These are phyloP conservation scores for Sternotherus odoratus DNA, from an alignment of 2,797 vertebrate species.

Conservation along the genomic window DNA sequence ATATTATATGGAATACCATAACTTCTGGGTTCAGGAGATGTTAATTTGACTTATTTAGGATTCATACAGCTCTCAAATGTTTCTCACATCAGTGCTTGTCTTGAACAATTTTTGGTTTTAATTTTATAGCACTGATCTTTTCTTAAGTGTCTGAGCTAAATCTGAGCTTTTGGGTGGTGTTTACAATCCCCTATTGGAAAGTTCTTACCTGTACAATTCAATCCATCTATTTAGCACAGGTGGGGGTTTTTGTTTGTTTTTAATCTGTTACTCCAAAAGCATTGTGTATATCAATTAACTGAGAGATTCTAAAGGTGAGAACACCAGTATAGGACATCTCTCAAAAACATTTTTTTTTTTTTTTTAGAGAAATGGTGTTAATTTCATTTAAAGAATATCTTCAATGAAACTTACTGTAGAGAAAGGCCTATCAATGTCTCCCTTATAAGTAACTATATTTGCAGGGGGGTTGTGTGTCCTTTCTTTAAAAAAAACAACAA, in stretches of 20 bases:
- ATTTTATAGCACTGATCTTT: not conserved
- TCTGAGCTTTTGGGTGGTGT: constrained; percentile 7
- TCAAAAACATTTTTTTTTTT: not conserved
- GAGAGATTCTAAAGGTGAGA: not conserved
- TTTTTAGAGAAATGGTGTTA: not conserved
- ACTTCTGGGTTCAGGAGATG: constrained; percentile 1
- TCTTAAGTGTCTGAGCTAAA: not conserved
- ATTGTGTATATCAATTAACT: not conserved
- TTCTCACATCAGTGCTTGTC: constrained; percentile 5
- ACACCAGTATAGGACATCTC: constrained; percentile 37
- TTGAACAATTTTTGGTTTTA: not conserved
- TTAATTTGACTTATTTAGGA: constrained; percentile 4
- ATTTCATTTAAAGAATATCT: not conserved
- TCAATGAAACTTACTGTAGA: constrained; percentile 11
- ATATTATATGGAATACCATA: not conserved
- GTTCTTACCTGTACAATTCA: constrained; percentile 1
- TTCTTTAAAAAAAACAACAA: constrained; percentile 14
- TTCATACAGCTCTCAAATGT: constrained; percentile 10
- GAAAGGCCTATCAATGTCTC: not conserved
- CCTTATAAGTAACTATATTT: constrained; percentile 9
- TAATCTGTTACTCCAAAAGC: not conserved
- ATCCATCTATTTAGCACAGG: not conserved
- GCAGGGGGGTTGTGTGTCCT: not conserved
- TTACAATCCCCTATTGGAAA: constrained; percentile 35
- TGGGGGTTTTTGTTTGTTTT: not conserved